A percentile compares a stretch with the other conserved stretches of the same genome.
These are phyloP conservation scores for Symphodus melops DNA, from an alignment of 2,113 vertebrate genomes.

Conservation along the genomic window DNA sequence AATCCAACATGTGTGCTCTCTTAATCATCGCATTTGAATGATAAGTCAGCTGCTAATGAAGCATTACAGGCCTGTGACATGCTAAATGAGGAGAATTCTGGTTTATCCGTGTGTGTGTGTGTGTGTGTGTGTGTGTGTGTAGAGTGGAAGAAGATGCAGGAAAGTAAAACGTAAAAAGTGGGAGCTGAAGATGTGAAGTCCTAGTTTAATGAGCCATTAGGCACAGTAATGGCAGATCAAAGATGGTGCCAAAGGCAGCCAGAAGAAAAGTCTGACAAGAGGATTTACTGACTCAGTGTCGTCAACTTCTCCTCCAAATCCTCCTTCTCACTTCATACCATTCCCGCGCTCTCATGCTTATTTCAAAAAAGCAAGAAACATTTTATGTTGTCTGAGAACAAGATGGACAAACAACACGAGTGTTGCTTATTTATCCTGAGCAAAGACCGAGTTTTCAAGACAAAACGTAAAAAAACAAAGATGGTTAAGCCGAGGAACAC, in stretches of 20 bases:
- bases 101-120: not conserved
- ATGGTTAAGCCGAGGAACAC: not conserved
- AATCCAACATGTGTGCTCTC: slow-evolving; percentile 4
- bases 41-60: slow-evolving; percentile 22
- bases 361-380: not conserved
- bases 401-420: too few species aligned
- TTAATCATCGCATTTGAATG: slow-evolving; percentile 1
- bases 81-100: not conserved
- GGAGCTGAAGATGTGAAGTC: not conserved
- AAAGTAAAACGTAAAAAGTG: not conserved
- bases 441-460: not conserved
- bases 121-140: not conserved
- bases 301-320: slow-evolving; percentile 30
- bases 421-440: not conserved
- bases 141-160: not conserved
- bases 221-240: slow-evolving; percentile 7
- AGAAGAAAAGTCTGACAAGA: not conserved
- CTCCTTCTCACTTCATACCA: slow-evolving; percentile 12
- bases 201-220: not conserved
- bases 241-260: not conserved
- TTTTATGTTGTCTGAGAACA: not conserved
- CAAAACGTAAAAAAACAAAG: slow-evolving; percentile 7
- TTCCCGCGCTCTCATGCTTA: not conserved
- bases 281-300: slow-evolving; percentile 22
- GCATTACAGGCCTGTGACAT: not conserved